Base-by-base conservation (phyloP, 2,888 invertebrate genomes). In the Notocelia uddmanniana region DNA sequence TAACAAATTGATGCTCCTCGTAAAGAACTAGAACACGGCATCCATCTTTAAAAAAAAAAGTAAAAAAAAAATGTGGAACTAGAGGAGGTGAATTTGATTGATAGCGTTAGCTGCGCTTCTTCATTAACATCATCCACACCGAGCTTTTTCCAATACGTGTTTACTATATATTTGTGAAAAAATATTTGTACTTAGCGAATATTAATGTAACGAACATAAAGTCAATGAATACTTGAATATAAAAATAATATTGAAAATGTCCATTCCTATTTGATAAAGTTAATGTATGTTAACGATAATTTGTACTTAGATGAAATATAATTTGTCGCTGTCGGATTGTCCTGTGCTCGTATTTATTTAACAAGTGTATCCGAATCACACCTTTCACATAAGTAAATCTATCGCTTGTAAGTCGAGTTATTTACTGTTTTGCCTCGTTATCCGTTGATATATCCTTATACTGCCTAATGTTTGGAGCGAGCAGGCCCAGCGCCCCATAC, bases 241-340 rank as follows among this genome's bases (percentile, higher is more conserved):
- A 48, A 69, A 73, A 72, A 31, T 68, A 68, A 45, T 63, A 68
- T 68, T 81, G 72, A 83, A 83, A 83, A 82, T 88, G 88, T 89
- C 88, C 88, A 88, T 85, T 87, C 85, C 85, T 86, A 85, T 82
- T 84, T 72, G 67, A 68, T 72, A 68, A 55, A 77, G 82, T 85
- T 84, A 83, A 82, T 80, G 71, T 82, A 77, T 80, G 78, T 80
- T 81, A 83, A 80, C 78, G 78, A 80, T 78, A 79, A 76, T 76
- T 78, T n/a, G n/a, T n/a, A n/a, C n/a, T 70, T 81, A 77, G 76
- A 76, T 78, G 74, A 74, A 78, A 76, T 77, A 76, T 80, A 76
- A 77, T 74, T 77, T 80, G 80, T 87, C 84, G 85, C 88, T 88
- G 87, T 91, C 86, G 86, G 87, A 85, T 87, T 87, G 85, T 89